Evolutionary conservation across 2,888 invertebrate species (phyloP), one percentile per base, ranked within the genome.

Genomic region (Cantharis lateralis): DNA sequence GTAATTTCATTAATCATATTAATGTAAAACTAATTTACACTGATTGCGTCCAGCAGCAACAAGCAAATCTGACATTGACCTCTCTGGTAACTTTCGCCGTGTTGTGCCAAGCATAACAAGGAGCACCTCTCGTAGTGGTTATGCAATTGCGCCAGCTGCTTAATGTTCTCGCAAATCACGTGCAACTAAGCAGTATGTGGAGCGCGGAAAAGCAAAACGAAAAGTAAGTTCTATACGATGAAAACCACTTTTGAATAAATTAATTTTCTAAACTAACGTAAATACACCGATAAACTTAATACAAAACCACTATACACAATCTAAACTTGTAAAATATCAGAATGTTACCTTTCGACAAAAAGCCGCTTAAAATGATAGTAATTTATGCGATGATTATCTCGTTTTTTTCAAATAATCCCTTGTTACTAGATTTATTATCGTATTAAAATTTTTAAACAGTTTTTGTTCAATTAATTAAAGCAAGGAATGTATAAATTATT

Each of bases 1-100:
- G 70, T 61, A 71, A 26, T 72, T 76, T 71, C 71, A 79, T 79
- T 79, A 79, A 76, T 79, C 76, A 79, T 76, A 74, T 66, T 74
- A 79, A 79, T 76, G 76, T 72, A 74, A 79, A 79, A 71, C 74
- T 79, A 79, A 79, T 79, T 79, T 79, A 68, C 76, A 71, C 48
- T 70, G 78, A 76, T 78, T 78, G 71, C 76, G 74, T 75, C 74
- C 76, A 76, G 68, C 63, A 75, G 74, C 76, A 76, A 66, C 66
- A 62, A 75, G 74, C 73, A 76, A 15, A 71, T 76, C 80, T 78
- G 80, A 80, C 80, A 80, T 80, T 80, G 80, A 80, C 80, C 80
- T 78, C 80, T 75, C 72, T 28, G 18, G 69, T 78, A 79, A 79
- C 79, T 79, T 79, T 79, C 79, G 79, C 79, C 76, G 72, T 75